Conservation (phyloP, 2,113 vertebrate genomes). For the Otus sunia region DNA sequence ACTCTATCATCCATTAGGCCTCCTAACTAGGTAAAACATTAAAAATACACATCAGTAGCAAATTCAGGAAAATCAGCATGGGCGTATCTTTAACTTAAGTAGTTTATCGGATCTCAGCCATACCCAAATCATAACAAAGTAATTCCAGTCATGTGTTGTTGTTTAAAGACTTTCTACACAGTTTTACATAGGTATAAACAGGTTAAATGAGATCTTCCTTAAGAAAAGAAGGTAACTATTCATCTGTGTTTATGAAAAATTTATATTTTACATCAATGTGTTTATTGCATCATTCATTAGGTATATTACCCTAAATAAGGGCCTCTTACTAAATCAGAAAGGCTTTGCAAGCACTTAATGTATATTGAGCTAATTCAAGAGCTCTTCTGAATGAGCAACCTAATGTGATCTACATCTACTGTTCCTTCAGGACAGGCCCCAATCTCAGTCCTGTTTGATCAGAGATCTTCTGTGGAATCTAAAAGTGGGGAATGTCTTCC, state of each 20-base stretch:
- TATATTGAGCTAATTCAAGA: not conserved
- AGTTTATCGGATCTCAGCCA: not conserved
- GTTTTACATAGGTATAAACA: not conserved
- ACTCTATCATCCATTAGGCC: not conserved
- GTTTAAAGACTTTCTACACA: not conserved
- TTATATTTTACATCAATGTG: not conserved
- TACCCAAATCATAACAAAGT: not conserved
- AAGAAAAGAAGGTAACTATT: not conserved
- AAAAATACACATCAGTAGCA: not conserved
- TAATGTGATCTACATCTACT: not conserved
- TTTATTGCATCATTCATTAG: constrained; percentile 7
- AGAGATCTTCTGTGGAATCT: not conserved
- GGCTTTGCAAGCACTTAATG: not conserved
- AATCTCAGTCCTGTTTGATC: not conserved
- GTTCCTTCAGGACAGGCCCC: not conserved
- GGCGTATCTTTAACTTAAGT: not conserved
- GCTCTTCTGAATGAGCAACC: not conserved
- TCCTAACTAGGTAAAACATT: not conserved
- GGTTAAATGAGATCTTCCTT: not conserved
- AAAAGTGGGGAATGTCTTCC: not conserved
- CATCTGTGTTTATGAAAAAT: not conserved
- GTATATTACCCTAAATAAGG: not conserved
- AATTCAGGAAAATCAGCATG: not conserved
- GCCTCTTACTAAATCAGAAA: constrained; percentile 8
- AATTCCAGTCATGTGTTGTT: not conserved